Percentiles rank a stretch among this genome's conserved stretches.
These are phyloP conservation scores for Caenorhabditis sp. DNA, from an alignment of 2,888 invertebrate genomes.

Conservation along the genomic window DNA sequence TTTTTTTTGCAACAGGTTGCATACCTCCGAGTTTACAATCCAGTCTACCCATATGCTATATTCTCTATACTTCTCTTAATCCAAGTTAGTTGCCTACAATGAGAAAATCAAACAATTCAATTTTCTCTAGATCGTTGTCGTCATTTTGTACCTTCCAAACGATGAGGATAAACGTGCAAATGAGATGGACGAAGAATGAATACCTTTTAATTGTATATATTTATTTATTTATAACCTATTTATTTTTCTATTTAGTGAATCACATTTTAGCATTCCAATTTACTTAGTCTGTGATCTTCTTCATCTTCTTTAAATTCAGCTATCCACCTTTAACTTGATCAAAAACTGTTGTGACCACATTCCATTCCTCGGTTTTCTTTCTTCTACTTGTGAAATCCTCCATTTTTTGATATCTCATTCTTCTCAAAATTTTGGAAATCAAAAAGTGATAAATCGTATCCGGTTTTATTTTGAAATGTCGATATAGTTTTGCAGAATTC, in stretches of 20 bases:
- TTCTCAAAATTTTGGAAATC: no score
- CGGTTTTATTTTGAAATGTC: no score
- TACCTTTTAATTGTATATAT: not conserved
- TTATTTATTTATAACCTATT: not conserved
- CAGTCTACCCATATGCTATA: constrained; percentile 48
- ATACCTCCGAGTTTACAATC: constrained; percentile 38
- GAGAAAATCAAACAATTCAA: not conserved
- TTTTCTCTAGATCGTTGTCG: constrained; percentile 25
- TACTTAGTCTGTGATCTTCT: no score
- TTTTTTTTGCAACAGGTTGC: constrained; percentile 45
- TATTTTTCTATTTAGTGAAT: not conserved
- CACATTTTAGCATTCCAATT: no score
- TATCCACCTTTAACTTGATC: no score
- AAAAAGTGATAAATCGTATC: no score
- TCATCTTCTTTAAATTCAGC: no score
- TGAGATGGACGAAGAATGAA: constrained; percentile 39
- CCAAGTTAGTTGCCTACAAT: constrained; percentile 40
- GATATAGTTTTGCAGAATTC: not conserved
- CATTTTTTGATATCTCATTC: no score
- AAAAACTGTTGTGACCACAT: no score
- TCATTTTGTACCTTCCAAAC: constrained; percentile 23
- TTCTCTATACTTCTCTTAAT: constrained; percentile 57
- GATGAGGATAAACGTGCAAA: constrained; percentile 34
- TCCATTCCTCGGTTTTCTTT: no score
- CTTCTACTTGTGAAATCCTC: no score